A percentile compares a stretch with the other conserved stretches of the same genome.
phyloP scores from a whole-genome alignment of 2,113 vertebrate genomes.

The Pomatorhinus ruficollis region DNA sequence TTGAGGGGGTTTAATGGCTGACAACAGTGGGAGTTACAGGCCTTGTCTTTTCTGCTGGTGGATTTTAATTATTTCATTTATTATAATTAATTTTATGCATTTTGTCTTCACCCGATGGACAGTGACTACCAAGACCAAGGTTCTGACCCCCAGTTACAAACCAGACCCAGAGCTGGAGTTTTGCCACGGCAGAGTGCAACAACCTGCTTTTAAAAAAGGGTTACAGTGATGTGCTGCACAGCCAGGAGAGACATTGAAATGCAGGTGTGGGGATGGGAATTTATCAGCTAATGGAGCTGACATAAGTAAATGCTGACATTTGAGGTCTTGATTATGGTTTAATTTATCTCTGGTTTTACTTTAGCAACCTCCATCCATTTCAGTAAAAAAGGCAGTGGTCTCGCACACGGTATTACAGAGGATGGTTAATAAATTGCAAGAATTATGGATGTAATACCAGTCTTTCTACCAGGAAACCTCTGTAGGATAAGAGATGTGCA shows the following conservation, averaged over 20 bases:
- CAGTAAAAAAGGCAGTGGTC: background rate
- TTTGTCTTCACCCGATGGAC: background rate
- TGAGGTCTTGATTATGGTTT: slow-evolving; percentile 20
- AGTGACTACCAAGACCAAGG: background rate
- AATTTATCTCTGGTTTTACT: slow-evolving; percentile 24
- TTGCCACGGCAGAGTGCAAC: background rate
- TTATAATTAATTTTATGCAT: too few relatives aligned
- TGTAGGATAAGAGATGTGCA: background rate
- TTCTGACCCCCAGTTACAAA: background rate
- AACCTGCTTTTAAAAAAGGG: background rate
- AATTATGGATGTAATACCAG: background rate
- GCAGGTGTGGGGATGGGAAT: background rate
- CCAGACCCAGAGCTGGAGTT: background rate
- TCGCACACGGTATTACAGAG: background rate
- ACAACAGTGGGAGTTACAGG: background rate
- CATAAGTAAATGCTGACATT: background rate
- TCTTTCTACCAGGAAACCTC: background rate
- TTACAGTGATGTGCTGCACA: background rate
- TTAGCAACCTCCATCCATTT: background rate
- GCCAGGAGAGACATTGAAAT: background rate
- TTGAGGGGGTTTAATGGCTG: background rate
- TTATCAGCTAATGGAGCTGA: background rate
- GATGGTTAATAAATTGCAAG: background rate
- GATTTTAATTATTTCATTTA: background rate
- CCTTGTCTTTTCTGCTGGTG: background rate